These are phyloP conservation scores for Pocillopora damicornis DNA, from an alignment of 64 coral and sea anemone species.

Conservation along the genomic window DNA sequence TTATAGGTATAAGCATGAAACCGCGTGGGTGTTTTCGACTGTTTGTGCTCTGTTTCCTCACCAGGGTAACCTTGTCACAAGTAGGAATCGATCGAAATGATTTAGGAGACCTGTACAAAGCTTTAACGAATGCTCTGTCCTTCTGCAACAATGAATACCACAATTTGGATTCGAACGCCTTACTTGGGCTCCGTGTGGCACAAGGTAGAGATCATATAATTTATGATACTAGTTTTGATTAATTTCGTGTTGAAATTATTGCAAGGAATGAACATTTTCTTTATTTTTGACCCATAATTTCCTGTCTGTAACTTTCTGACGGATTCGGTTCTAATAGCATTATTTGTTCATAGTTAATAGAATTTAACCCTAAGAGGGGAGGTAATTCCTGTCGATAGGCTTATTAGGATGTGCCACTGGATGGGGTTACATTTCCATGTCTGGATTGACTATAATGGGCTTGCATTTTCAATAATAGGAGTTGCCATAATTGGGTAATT, in stretches of 20 bases:
- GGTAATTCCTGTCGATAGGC: too few species aligned
- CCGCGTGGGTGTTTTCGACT: not conserved
- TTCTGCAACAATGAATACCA: not conserved
- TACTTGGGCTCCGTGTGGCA: conserved; percentile 7
- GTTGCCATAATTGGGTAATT: too few species aligned
- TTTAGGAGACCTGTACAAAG: not conserved
- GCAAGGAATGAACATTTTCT: not conserved
- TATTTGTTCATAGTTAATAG: too few species aligned
- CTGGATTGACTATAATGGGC: too few species aligned
- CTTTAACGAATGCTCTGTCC: not conserved
- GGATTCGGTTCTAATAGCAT: too few species aligned
- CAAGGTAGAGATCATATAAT: not conserved
- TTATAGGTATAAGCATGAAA: too few species aligned
- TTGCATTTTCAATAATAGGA: too few species aligned
- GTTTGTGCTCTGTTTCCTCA: not conserved
- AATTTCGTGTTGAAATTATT: not conserved
- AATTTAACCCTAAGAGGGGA: too few species aligned
- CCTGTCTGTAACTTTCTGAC: too few species aligned
- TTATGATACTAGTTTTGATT: not conserved
- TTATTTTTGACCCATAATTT: too few species aligned
- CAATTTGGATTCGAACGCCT: not conserved
- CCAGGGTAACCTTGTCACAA: not conserved
- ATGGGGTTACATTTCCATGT: too few species aligned
- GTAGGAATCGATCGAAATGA: not conserved
- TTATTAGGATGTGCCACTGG: too few species aligned